Conservation (phyloP, 1,140 invertebrate genomes). For the silkworm (Bombyx mori) region ASM3026992v2 NC_085129.1:7322001-7322500, state of each 20-base stretch:
- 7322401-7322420: too few relatives aligned
- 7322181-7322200: constrained; percentile 2
- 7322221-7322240: too few relatives aligned
- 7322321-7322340: constrained; percentile 44
- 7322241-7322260: not conserved
- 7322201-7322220: not conserved
- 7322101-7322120: not conserved
- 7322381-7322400: constrained; percentile 58
- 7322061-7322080: constrained; percentile 14
- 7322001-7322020: too few relatives aligned
- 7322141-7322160: constrained; percentile 37
- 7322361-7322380: constrained; percentile 62
- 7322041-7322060: too few relatives aligned
- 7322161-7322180: constrained; percentile 23
- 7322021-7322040: too few relatives aligned
- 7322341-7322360: constrained; percentile 38
- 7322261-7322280: not conserved
- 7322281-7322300: not conserved
- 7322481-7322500: too few relatives aligned
- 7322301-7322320: constrained; percentile 10
- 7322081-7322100: constrained; percentile 42
- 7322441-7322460: too few relatives aligned
- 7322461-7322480: too few relatives aligned
- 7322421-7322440: too few relatives aligned
- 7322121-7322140: constrained; percentile 25